Base-by-base conservation (phyloP, 2,888 invertebrate genomes). In the Teleogryllus oceanicus region DNA sequence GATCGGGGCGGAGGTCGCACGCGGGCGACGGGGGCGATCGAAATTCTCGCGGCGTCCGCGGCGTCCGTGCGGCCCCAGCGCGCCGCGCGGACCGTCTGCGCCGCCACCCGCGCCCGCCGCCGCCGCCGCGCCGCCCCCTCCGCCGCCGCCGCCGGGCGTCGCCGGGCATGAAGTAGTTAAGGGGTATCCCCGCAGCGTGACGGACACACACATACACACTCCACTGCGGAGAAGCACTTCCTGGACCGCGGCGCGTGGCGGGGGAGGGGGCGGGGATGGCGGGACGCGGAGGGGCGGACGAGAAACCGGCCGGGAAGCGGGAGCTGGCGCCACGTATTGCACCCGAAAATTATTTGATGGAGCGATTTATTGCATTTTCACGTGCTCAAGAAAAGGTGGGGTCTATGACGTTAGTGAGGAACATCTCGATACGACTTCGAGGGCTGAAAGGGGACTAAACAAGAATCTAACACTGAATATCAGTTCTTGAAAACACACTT, bases 71-170 rank as follows among this genome's bases (percentile, higher is more conserved):
- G 37, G 37, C 37, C 37, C 37, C 37, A 37, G 37, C 37, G 37
- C 37, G 62, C 8, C 62, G 62, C 62, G 62, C 4, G 62, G 12
- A 11, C 62, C n/a, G 62, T 62, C 62, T 13, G 62, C 62, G 62
- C 62, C 62, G 62, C 62, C 62, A 62, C 62, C 62, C 16, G 16
- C 62, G 62, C 62, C 62, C 16, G 62, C 62, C 62, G 62, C 37
- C 37, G 5, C 62, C 62, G 62, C 62, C 62, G 13, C 62, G 37
- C 37, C 37, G 37, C 62, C n/a, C 62, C 62, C n/a, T 16, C 62
- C 62, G 62, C 62, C 62, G 62, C 62, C 62, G 62, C 62, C 62
- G 62, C n/a, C 62, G 62, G 62, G 62, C 62, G 62, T 62, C 62
- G 62, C 62, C 62, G 62, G 62, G 62, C 62, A 62, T 62, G 62